Base-by-base conservation (phyloP, 2,888 invertebrate species). In the Chloroclystis v-ata region DNA sequence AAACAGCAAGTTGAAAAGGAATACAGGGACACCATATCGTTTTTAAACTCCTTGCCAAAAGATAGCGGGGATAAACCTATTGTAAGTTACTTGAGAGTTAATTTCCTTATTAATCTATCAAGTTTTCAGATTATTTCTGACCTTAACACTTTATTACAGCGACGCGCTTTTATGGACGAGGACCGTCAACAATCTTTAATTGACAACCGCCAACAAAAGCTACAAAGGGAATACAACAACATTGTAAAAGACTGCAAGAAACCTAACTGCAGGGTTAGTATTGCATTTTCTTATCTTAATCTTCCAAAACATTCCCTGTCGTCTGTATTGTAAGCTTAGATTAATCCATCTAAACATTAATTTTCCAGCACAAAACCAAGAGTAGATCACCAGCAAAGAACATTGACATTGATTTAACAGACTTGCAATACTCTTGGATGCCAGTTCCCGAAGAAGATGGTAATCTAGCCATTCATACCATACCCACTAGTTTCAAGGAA, bases 1-100 rank as follows among this genome's bases (percentile, higher is more conserved):
- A 94, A 94, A 73, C 89, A 97, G 59, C 89, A 94, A 67, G 76
- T 86, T 33, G 85, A 88, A 45, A 85, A 82, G 47, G 88, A 89
- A 56, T 86, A 83, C 54, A 75, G 69, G 46, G 84, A 86, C 43
- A 86, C 86, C 28, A 72, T 86, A 52, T 70, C 76, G 5, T 86
- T 86, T 61, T 64, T 88, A 37, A 84, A 79, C 50, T 72, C 78
- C 7, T 51, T 87, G 25, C 76, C 84, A 1, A 86, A 78, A 54
- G 74, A 77, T 37, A 77, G 63, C 30, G 53, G 61, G 26, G 59
- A 49, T 28, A 78, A 67, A 57, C 65, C 77, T 42, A 65, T 73
- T 59, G 87, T 87, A 67, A 67, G 78, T 78, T 53, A 10, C 6
- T 29, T 35, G n/a, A n/a, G n/a, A n/a, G n/a, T n/a, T n/a, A n/a